Conservation (phyloP, 2,888 invertebrate genomes). For the Drosophila longiperda region DNA sequence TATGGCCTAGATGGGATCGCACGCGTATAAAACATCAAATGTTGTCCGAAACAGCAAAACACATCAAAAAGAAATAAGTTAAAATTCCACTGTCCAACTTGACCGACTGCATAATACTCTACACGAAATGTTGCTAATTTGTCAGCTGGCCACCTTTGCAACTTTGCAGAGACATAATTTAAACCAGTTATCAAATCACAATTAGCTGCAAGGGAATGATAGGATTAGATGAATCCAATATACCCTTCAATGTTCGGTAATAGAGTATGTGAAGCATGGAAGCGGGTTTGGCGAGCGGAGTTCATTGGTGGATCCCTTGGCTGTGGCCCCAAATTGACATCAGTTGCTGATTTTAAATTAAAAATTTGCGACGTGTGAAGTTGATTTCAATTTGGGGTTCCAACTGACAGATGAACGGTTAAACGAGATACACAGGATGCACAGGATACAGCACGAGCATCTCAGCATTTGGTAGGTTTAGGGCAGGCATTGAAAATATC, state of each 20-base stretch:
- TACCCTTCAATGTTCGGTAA: not conserved
- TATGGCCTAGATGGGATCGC: slow-evolving; percentile 30
- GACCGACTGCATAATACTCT: not conserved
- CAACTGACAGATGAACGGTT: slow-evolving; percentile 67
- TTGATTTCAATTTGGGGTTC: slow-evolving; percentile 75
- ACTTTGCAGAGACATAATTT: not conserved
- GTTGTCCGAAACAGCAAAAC: slow-evolving; percentile 65
- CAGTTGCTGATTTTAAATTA: slow-evolving; percentile 81
- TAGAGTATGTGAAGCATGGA: slow-evolving; percentile 4
- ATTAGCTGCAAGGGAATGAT: not conserved
- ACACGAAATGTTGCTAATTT: not conserved
- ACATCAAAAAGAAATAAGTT: slow-evolving; percentile 35
- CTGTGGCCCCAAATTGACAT: slow-evolving; percentile 70
- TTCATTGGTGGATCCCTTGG: slow-evolving; percentile 26
- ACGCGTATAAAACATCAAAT: slow-evolving; percentile 77
- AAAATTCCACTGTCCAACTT: not conserved
- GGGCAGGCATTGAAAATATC: not conserved
- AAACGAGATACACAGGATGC: slow-evolving; percentile 16
- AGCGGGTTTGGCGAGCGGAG: slow-evolving; percentile 4
- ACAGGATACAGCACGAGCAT: slow-evolving; percentile 10
- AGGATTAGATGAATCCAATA: not conserved
- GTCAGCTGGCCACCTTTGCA: not conserved
- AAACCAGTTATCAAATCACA: not conserved
- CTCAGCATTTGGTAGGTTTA: slow-evolving; percentile 21
- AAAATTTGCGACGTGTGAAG: slow-evolving; percentile 81